A percentile compares a stretch with the other conserved stretches of the same genome.
phyloP scores from a whole-genome alignment of 2,797 vertebrate species.

The Pelochelys cantorii region DNA sequence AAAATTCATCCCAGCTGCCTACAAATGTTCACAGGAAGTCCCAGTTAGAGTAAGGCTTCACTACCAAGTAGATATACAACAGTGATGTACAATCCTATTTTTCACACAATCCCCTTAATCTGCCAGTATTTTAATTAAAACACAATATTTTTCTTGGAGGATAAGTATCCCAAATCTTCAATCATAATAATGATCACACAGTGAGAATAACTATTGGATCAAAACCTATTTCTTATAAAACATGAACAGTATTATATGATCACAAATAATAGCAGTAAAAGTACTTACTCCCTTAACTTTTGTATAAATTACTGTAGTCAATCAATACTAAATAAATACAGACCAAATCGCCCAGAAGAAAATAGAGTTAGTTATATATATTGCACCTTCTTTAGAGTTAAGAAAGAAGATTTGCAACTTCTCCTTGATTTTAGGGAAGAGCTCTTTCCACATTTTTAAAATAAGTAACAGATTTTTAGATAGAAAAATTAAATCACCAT shows the following conservation, averaged over 20 bases:
- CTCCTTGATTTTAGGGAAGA: background rate
- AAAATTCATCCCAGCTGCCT: constrained; percentile 56
- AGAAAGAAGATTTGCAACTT: background rate
- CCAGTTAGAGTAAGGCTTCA: constrained; percentile 42
- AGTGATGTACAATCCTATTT: constrained; percentile 8
- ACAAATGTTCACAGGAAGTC: constrained; percentile 65
- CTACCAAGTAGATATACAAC: background rate
- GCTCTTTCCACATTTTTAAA: background rate
- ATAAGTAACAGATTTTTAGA: background rate
- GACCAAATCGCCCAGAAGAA: background rate
- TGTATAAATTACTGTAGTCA: background rate
- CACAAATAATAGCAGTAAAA: background rate
- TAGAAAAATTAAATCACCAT: background rate
- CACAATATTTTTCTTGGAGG: constrained; percentile 42
- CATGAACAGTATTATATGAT: background rate
- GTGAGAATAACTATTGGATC: constrained; percentile 41
- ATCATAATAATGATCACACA: constrained; percentile 54
- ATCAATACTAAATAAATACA: background rate
- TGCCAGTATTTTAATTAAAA: constrained; percentile 60
- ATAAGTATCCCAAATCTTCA: constrained; percentile 55
- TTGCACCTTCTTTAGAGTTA: background rate
- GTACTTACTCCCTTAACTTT: background rate
- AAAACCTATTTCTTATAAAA: background rate
- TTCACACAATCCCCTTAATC: background rate
- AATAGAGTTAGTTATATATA: fast-evolving